phyloP scores from a whole-genome alignment of 1,140 invertebrate species.

The Diorhabda carinulata region DNA sequence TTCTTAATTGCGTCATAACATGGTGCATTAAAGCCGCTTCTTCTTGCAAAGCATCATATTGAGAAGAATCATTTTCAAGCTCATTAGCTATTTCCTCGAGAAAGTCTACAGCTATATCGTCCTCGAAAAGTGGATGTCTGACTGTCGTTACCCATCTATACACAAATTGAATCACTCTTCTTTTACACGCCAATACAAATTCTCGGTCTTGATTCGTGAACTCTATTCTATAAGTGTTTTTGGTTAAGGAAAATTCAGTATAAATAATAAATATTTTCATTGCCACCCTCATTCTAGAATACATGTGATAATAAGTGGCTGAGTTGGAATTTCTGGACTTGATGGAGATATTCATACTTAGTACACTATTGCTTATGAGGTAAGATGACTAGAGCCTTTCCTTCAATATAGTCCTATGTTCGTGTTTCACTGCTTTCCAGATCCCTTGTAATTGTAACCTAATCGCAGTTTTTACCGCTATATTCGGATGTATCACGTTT shows the following conservation, averaged over 20 bases:
- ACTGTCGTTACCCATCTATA: slow-evolving; percentile 72
- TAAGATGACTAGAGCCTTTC: too few species aligned
- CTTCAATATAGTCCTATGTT: too few species aligned
- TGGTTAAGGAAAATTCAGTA: slow-evolving; percentile 49
- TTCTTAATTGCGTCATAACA: slow-evolving; percentile 58
- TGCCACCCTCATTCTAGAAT: not conserved
- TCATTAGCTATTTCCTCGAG: slow-evolving; percentile 69
- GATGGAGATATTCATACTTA: too few species aligned
- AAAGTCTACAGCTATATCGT: slow-evolving; percentile 66
- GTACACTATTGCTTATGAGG: too few species aligned
- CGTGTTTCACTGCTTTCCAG: too few species aligned
- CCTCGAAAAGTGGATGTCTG: slow-evolving; percentile 71
- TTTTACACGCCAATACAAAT: slow-evolving; percentile 69
- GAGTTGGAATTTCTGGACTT: too few species aligned
- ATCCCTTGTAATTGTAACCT: too few species aligned
- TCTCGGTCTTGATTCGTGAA: slow-evolving; percentile 63
- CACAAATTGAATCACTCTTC: slow-evolving; percentile 75
- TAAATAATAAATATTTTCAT: not conserved
- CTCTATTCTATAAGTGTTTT: slow-evolving; percentile 57
- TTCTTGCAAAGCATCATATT: slow-evolving; percentile 55
- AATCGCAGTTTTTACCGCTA: too few species aligned
- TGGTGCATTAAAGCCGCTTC: slow-evolving; percentile 65
- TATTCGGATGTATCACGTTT: too few species aligned
- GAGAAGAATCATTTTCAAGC: slow-evolving; percentile 60
- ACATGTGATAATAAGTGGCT: too few species aligned